phyloP scores from a whole-genome alignment of 2,888 invertebrate genomes.

The Azorinus chamasolen region DNA sequence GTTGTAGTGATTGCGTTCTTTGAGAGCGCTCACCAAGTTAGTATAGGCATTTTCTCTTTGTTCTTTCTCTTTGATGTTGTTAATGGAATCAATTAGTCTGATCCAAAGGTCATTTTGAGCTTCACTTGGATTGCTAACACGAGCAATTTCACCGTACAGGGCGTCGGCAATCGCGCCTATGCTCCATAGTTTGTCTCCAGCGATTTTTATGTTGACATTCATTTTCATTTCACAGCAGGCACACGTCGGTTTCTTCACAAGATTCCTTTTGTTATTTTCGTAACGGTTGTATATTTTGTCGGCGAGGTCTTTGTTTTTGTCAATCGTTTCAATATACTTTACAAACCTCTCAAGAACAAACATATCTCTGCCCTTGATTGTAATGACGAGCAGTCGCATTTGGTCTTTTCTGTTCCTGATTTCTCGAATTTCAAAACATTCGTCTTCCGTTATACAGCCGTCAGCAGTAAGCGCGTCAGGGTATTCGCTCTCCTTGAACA shows the following conservation, averaged over 20 bases:
- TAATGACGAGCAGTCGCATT: neutral
- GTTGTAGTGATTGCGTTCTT: neutral
- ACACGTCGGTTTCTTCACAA: neutral
- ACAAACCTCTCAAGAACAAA: neutral
- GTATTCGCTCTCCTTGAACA: neutral
- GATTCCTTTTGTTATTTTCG: neutral
- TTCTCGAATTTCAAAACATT: neutral
- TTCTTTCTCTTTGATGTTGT: neutral
- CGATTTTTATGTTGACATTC: slow-evolving; percentile 1
- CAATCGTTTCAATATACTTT: neutral
- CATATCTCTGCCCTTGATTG: neutral
- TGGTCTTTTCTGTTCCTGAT: neutral
- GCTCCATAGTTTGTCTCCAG: neutral
- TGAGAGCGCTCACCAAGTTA: neutral
- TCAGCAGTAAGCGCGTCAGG: neutral
- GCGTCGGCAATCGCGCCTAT: neutral
- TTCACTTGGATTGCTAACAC: neutral
- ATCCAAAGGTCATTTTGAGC: neutral
- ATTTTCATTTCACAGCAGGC: neutral
- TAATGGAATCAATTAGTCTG: neutral
- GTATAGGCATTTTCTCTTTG: neutral
- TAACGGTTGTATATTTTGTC: neutral
- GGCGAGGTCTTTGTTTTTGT: neutral
- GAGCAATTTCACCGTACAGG: neutral
- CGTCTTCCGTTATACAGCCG: slow-evolving; percentile 8